These are phyloP conservation scores for Grus americana DNA, from an alignment of 2,113 vertebrate species.

Conservation along the genomic window DNA sequence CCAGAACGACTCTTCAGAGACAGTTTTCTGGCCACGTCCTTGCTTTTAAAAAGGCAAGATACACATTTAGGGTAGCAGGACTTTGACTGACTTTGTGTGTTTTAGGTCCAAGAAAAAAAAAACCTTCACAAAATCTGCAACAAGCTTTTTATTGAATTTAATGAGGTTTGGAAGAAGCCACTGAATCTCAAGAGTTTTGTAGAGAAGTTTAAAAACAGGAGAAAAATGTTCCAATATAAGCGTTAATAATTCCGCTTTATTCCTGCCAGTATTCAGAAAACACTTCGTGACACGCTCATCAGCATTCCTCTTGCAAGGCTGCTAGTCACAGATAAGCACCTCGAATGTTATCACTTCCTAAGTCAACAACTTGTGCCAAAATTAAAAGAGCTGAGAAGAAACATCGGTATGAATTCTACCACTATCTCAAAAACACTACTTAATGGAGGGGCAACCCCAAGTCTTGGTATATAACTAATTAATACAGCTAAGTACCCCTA, in stretches of 20 bases:
- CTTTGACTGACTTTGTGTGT: not conserved
- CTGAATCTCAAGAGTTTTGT: not conserved
- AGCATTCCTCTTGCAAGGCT: constrained; percentile 43
- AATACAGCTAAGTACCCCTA: not conserved
- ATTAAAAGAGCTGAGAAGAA: not conserved
- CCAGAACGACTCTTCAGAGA: not conserved
- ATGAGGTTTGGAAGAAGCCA: constrained; percentile 7
- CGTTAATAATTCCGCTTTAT: not conserved
- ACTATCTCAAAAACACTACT: not conserved
- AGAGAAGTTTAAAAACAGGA: not conserved
- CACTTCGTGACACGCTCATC: not conserved
- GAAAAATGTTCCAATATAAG: constrained; percentile 3
- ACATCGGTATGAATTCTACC: not conserved
- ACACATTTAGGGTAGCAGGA: not conserved
- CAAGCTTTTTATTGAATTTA: constrained; percentile 27
- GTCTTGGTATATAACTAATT: no score
- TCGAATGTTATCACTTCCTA: constrained; percentile 49
- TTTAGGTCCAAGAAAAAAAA: not conserved
- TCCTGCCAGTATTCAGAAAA: not conserved
- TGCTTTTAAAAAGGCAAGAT: not conserved
- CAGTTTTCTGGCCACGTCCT: not conserved
- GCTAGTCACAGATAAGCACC: constrained; percentile 64
- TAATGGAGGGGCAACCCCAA: not conserved
- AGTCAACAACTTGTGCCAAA: constrained; percentile 14
- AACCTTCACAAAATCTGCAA: not conserved